Evolutionary conservation across 2,113 vertebrate genomes (phyloP).

Genomic region (Nothoprocta perdicaria): DNA sequence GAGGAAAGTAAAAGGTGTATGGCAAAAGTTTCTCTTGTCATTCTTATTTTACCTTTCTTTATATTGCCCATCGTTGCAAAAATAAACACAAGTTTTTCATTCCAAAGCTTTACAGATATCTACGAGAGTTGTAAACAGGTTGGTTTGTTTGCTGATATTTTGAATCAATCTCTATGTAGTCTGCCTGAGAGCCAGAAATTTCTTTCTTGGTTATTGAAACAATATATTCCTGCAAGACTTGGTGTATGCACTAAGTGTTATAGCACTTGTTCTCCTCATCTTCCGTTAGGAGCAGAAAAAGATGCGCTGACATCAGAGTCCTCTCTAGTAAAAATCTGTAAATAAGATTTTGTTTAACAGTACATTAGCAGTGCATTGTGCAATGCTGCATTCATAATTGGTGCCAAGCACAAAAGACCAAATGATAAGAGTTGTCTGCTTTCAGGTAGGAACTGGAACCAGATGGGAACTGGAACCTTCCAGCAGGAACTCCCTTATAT

Average conservation of each 20-base stretch:
- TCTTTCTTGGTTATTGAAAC: not conserved
- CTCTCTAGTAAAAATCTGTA: not conserved
- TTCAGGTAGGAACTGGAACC: not conserved
- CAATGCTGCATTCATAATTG: not conserved
- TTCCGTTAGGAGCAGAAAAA: not conserved
- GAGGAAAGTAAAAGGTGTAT: not conserved
- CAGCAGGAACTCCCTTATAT: too few species aligned
- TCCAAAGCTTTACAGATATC: not conserved
- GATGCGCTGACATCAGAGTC: not conserved
- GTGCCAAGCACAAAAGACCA: not conserved
- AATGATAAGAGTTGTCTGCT: fast-evolving
- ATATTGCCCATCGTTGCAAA: not conserved
- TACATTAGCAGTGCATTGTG: not conserved
- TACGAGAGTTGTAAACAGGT: not conserved
- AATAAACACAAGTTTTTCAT: not conserved
- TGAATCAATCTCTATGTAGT: not conserved
- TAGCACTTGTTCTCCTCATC: not conserved
- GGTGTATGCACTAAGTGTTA: fast-evolving
- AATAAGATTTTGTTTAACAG: not conserved
- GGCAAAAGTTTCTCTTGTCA: not conserved
- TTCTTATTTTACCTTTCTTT: not conserved
- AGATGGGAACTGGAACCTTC: too few species aligned
- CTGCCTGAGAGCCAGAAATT: not conserved
- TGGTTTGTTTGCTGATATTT: not conserved
- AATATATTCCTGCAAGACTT: not conserved